A percentile compares a stretch with the other conserved stretches of the same genome.
Evolutionary conservation across 2,797 vertebrate genomes (phyloP).

Genomic region (Myioborus melanocephalus): DNA sequence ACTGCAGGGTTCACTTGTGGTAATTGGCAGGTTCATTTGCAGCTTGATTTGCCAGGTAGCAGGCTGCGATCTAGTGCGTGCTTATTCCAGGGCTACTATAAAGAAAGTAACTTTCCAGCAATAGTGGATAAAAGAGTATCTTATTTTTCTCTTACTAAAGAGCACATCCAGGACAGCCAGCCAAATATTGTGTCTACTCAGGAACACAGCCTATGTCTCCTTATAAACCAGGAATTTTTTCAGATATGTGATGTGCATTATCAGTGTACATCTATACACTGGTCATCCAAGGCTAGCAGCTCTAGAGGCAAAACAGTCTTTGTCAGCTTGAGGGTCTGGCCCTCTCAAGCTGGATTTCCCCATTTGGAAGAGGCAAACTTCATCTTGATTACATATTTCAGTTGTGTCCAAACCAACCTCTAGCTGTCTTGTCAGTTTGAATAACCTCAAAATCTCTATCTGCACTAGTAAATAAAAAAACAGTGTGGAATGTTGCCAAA

Average conservation of each 20-base stretch:
- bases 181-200: not conserved
- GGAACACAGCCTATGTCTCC: not conserved
- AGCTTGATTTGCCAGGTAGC: not conserved
- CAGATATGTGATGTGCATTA: not conserved
- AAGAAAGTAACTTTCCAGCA: not conserved
- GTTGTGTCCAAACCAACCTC: not conserved
- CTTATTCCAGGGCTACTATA: not conserved
- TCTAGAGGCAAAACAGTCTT: not conserved
- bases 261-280: accelerated
- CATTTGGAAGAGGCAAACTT: not conserved
- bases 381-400: not conserved
- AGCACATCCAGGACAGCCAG: not conserved
- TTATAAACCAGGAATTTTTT: not conserved
- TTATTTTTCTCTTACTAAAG: not conserved
- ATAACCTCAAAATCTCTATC: not conserved
- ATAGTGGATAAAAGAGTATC: not conserved
- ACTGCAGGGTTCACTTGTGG: not conserved
- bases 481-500: not conserved
- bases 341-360: not conserved
- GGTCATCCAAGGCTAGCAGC: not conserved
- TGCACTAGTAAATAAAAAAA: not conserved
- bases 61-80: not conserved
- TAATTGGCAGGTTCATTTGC: not conserved
- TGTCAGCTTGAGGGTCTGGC: not conserved
- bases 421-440: not conserved